Conservation (phyloP, 2,113 vertebrate species). For the Azemiops feae region DNA sequence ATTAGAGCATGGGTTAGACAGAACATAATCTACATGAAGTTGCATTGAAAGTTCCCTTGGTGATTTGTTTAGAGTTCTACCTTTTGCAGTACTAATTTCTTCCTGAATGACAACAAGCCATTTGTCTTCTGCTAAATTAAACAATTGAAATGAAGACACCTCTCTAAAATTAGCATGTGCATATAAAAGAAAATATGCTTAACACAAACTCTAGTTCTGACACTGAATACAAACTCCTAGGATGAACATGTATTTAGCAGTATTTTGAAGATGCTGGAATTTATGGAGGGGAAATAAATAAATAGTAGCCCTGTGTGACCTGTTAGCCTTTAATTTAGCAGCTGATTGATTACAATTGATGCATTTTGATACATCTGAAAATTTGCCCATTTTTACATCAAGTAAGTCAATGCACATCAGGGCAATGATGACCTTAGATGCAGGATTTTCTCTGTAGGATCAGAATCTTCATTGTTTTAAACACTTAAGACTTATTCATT, state of each 20-base stretch:
- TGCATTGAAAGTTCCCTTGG: not conserved
- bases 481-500: not conserved
- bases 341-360: not conserved
- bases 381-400: not conserved
- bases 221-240: not conserved
- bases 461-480: not conserved
- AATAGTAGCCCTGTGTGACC: not conserved
- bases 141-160: not conserved
- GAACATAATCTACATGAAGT: not conserved
- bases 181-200: not conserved
- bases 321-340: not conserved
- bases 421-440: not conserved
- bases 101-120: not conserved
- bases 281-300: not conserved
- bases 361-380: not conserved
- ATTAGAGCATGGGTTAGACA: not conserved
- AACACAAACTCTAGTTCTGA: not conserved
- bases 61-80: not conserved
- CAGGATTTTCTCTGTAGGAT: not conserved
- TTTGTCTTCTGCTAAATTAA: too few relatives aligned
- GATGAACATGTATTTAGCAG: not conserved
- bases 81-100: not conserved
- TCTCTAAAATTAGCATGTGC: not conserved
- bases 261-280: not conserved
- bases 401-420: not conserved